Evolutionary conservation across 2,888 invertebrate genomes (phyloP).

Genomic region (Malthinus flaveolus): DNA sequence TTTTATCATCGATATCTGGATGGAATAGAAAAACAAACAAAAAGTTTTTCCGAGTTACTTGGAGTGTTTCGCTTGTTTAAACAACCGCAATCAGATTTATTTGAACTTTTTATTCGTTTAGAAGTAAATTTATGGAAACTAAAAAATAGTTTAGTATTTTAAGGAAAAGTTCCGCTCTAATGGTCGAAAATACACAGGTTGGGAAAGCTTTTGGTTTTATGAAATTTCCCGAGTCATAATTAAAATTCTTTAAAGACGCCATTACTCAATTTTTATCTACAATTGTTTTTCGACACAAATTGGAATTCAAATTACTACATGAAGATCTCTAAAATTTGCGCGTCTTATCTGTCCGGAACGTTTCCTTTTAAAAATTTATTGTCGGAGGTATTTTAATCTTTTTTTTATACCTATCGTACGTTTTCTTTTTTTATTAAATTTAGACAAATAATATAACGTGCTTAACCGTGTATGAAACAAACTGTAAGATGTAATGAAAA

Average conservation of each 20-base stretch:
- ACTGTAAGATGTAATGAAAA: too few species aligned
- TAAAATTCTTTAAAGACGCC: slow-evolving; percentile 28
- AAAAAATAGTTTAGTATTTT: neutral
- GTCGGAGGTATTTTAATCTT: too few species aligned
- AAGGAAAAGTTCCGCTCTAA: slow-evolving; percentile 22
- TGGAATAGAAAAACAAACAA: slow-evolving; percentile 8
- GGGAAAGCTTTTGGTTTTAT: slow-evolving; percentile 16
- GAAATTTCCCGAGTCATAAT: slow-evolving; percentile 23
- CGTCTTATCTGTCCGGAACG: too few species aligned
- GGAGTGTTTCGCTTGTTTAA: slow-evolving; percentile 1
- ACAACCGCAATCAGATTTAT: slow-evolving; percentile 23
- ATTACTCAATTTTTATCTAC: slow-evolving; percentile 30
- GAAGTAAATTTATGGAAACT: slow-evolving; percentile 7
- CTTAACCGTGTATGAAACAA: too few species aligned
- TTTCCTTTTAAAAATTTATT: too few species aligned
- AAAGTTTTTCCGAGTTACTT: slow-evolving; percentile 12
- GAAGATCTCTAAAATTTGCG: neutral
- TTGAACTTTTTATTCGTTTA: slow-evolving; percentile 23
- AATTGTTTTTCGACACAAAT: slow-evolving; percentile 15
- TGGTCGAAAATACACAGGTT: slow-evolving; percentile 24
- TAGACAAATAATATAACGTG: too few species aligned
- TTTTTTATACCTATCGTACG: too few species aligned
- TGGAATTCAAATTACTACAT: slow-evolving; percentile 19
- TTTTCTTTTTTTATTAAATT: too few species aligned
- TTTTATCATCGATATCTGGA: slow-evolving; percentile 3